These are phyloP conservation scores for Drosophila cognata DNA, from an alignment of 2,888 invertebrate species.

Conservation along the genomic window DNA sequence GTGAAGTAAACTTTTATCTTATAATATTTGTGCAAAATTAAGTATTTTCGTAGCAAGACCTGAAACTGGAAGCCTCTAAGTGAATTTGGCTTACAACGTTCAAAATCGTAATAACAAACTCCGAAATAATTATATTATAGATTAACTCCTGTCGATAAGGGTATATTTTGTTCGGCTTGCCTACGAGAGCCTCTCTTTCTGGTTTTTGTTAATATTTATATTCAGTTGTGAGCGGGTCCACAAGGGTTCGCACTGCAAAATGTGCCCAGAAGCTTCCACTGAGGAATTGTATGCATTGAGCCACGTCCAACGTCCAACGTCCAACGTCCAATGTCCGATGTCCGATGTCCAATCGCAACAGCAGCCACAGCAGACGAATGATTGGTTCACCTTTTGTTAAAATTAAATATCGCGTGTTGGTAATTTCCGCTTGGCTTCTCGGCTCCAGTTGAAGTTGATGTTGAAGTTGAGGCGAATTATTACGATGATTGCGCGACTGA, in stretches of 20 bases:
- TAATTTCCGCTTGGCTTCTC: conserved; percentile 82
- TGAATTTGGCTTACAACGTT: neutral
- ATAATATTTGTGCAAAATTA: neutral
- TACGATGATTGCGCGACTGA: conserved; percentile 80
- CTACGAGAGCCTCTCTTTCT: neutral
- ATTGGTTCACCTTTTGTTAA: conserved; percentile 78
- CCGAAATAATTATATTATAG: neutral
- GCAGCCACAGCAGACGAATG: conserved; percentile 65
- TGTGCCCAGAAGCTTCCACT: conserved; percentile 36
- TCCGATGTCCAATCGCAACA: conserved; percentile 24
- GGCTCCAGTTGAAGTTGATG: conserved; percentile 22
- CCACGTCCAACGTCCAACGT: conserved; percentile 2
- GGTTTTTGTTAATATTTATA: conserved; percentile 1
- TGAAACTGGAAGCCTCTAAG: neutral
- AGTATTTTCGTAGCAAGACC: neutral
- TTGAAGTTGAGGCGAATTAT: conserved; percentile 76
- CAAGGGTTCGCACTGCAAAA: conserved; percentile 13
- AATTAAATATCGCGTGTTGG: conserved; percentile 83
- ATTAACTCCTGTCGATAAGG: neutral
- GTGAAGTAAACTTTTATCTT: neutral
- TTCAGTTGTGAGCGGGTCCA: conserved; percentile 2
- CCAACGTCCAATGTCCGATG: neutral
- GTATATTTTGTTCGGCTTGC: neutral
- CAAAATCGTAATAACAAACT: neutral
- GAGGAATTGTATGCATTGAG: conserved; percentile 25